These are phyloP conservation scores for Rutilus rutilus DNA, from an alignment of 2,113 vertebrate species.

Conservation along the genomic window DNA sequence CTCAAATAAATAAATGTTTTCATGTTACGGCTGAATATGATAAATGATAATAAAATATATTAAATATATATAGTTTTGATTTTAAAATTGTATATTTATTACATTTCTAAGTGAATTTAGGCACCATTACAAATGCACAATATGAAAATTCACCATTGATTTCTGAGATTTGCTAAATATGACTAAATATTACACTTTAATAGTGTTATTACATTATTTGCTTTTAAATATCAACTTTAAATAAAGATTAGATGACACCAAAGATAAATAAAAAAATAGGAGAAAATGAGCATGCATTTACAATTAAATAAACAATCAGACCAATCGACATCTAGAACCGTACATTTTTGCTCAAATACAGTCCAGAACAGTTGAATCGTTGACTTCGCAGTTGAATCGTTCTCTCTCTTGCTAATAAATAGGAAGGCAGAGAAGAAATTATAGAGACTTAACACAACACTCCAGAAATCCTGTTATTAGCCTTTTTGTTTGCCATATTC, in stretches of 20 bases:
- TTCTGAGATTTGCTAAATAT: neutral
- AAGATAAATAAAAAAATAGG: neutral
- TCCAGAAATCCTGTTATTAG: slow-evolving; percentile 72
- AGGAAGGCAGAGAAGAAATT: slow-evolving; percentile 60
- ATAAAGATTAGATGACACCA: neutral
- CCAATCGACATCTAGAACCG: neutral
- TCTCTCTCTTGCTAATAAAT: slow-evolving; percentile 34
- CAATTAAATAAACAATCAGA: neutral
- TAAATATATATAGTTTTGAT: neutral
- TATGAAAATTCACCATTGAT: neutral
- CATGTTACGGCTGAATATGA: neutral
- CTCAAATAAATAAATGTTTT: neutral
- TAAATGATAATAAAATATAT: neutral
- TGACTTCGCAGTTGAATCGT: slow-evolving; percentile 34
- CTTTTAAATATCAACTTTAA: neutral
- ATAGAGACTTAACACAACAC: slow-evolving; percentile 54
- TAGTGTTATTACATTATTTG: neutral
- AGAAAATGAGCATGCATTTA: neutral
- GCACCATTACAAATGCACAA: neutral
- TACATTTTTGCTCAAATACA: neutral
- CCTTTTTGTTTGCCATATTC: slow-evolving; percentile 72
- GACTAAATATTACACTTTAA: neutral
- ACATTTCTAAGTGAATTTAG: neutral
- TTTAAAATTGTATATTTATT: neutral
- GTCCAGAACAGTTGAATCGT: slow-evolving; percentile 1